These are phyloP conservation scores for Drosophila fuyamai DNA, from an alignment of 1,140 invertebrate species.

Conservation along the genomic window DNA sequence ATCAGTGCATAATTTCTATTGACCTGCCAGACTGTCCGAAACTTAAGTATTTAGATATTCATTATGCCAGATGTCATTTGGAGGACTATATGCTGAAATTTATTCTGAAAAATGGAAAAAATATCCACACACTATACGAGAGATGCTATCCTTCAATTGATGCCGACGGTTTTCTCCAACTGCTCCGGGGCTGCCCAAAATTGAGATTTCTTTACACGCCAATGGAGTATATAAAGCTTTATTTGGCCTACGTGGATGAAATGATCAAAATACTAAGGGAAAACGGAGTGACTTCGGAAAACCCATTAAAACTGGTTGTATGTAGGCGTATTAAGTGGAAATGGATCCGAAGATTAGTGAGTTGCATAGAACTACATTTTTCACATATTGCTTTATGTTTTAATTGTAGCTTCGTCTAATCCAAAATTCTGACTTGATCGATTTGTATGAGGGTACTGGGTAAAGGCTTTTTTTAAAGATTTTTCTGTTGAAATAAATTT, in stretches of 20 bases:
- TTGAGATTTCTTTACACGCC: not conserved
- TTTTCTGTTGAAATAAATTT: no score
- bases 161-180: not conserved
- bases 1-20: not conserved
- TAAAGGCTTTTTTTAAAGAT: not conserved
- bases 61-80: not conserved
- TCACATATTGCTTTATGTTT: not conserved
- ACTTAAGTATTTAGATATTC: not conserved
- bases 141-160: not conserved
- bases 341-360: constrained; percentile 2
- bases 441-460: not conserved
- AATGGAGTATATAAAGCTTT: constrained; percentile 4
- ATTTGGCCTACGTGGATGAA: not conserved
- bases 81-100: not conserved
- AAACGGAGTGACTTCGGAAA: not conserved
- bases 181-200: not conserved
- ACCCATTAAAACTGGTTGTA: constrained; percentile 1
- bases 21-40: not conserved
- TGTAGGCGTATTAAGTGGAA: constrained; percentile 5
- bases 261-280: not conserved
- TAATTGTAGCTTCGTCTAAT: not conserved
- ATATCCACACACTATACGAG: not conserved
- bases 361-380: not conserved
- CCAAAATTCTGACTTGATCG: not conserved
- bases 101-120: not conserved